Conservation (phyloP, 2,888 invertebrate species). For the Myopa tessellatipennis region DNA sequence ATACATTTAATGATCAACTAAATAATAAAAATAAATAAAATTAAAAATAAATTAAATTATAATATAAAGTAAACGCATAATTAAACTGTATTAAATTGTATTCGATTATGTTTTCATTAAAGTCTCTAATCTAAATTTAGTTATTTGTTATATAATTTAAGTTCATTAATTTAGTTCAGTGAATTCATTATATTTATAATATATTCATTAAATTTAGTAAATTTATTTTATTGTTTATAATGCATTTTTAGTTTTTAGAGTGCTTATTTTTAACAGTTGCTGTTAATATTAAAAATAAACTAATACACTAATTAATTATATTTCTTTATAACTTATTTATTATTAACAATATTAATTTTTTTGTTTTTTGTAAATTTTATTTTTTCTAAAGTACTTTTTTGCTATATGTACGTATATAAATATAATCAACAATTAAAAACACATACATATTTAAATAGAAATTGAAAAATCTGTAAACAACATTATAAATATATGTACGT, state of each 20-base stretch:
- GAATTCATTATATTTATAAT: neutral
- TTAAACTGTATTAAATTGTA: no score
- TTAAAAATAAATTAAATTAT: no score
- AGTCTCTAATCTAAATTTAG: neutral
- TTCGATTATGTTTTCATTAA: no score
- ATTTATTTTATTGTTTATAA: neutral
- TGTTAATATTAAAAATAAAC: neutral
- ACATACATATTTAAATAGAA: slow-evolving; percentile 30
- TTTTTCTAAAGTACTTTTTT: neutral
- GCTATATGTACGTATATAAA: neutral
- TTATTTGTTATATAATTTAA: neutral
- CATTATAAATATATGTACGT: neutral
- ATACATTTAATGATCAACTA: no score
- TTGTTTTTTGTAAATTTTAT: neutral
- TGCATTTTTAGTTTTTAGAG: slow-evolving; percentile 4
- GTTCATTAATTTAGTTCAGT: neutral
- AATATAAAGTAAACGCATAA: no score
- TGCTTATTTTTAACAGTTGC: slow-evolving; percentile 6
- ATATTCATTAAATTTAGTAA: neutral
- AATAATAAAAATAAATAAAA: no score
- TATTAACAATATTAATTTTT: neutral
- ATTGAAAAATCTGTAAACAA: slow-evolving; percentile 25
- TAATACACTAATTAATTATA: neutral
- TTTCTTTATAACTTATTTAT: neutral
- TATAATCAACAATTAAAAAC: slow-evolving; percentile 30